Conservation (phyloP, 2,888 invertebrate genomes). For the Apamea sordens region DNA sequence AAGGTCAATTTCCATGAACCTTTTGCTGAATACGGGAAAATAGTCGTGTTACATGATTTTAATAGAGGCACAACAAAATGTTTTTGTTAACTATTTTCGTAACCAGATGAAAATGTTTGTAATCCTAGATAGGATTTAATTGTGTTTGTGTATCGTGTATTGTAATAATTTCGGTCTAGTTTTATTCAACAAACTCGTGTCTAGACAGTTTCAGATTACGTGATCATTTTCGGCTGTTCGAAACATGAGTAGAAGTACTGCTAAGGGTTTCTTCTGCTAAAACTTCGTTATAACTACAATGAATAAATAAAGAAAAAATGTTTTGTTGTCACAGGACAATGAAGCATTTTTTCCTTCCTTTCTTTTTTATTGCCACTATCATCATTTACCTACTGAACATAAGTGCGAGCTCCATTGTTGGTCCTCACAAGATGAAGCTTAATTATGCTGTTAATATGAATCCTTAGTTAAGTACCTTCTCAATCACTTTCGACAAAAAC, state of each 20-base stretch:
- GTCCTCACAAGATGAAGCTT: neutral
- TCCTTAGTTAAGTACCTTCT: too few relatives aligned
- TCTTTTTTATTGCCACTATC: neutral
- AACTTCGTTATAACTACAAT: neutral
- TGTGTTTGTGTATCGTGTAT: constrained; percentile 19
- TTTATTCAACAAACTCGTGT: constrained; percentile 24
- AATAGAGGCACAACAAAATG: constrained; percentile 6
- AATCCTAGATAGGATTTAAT: constrained; percentile 19
- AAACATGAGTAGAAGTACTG: neutral
- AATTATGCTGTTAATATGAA: neutral
- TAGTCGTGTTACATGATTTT: constrained; percentile 12
- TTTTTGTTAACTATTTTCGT: constrained; percentile 14
- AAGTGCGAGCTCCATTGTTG: neutral
- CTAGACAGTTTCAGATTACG: constrained; percentile 7
- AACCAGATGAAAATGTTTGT: constrained; percentile 18
- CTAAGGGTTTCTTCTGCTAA: neutral
- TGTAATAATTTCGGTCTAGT: constrained; percentile 11
- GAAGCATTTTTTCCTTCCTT: neutral
- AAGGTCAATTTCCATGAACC: neutral
- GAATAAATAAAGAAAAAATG: neutral
- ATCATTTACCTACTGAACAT: neutral
- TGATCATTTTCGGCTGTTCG: neutral
- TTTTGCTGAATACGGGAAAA: neutral
- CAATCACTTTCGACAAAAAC: neutral
- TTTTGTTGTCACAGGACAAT: neutral